Conservation (phyloP, 1,140 invertebrate species). For the Drosophila navojoa region DNA sequence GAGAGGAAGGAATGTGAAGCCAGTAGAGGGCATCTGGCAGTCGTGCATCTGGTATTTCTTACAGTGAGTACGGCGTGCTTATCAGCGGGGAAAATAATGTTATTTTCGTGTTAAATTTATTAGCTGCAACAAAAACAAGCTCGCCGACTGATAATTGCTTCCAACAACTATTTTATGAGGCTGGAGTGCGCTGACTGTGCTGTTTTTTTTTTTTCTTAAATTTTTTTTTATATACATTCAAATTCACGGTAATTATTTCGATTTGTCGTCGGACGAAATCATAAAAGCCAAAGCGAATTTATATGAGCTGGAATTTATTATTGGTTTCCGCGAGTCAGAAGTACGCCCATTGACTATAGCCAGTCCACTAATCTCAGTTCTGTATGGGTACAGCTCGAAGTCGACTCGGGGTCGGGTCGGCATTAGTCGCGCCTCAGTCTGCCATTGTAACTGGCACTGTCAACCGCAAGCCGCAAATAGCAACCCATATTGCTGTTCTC, state of each 20-base stretch:
- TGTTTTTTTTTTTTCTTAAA: neutral
- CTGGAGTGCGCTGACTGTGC: conserved; percentile 1
- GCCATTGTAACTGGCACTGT: neutral
- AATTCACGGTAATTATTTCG: conserved; percentile 42
- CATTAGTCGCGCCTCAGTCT: neutral
- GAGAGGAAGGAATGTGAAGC: too few relatives aligned
- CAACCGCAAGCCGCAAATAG: conserved; percentile 45
- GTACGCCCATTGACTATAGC: conserved; percentile 32
- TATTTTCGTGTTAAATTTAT: conserved; percentile 67
- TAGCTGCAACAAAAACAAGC: conserved; percentile 34
- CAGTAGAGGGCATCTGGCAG: neutral
- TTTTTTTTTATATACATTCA: conserved; percentile 19
- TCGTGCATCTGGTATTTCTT: neutral
- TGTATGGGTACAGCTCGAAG: conserved; percentile 1
- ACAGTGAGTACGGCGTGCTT: conserved; percentile 20
- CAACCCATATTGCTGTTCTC: neutral
- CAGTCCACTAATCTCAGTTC: conserved; percentile 24
- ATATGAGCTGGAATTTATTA: neutral
- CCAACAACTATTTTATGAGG: conserved; percentile 14
- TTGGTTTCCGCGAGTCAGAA: conserved; percentile 17
- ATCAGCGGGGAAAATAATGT: conserved; percentile 64
- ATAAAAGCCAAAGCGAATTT: conserved; percentile 15
- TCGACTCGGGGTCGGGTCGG: conserved; percentile 26
- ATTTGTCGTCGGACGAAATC: conserved; percentile 5
- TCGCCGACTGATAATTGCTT: conserved; percentile 56